Evolutionary conservation across 2,797 vertebrate genomes (phyloP), one percentile per base, ranked within the genome.

Genomic region (Peromyscus nudipes): DNA sequence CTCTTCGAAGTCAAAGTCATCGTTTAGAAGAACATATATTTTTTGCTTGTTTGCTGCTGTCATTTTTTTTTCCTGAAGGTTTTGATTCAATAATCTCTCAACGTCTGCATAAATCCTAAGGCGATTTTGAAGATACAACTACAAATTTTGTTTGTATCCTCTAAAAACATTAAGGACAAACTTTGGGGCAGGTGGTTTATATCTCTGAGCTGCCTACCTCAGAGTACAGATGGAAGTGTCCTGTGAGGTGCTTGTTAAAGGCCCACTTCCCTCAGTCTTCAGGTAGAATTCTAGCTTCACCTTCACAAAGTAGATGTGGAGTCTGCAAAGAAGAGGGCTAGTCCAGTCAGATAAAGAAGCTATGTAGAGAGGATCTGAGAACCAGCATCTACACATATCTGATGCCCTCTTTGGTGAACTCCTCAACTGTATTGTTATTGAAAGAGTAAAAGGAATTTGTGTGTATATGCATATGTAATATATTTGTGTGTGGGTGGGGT

Each of bases 21-120:
- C 60, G 25, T 97, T 96, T 92, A 97, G 94, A 29, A 98, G 87
- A n/a, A 95, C 65, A 25, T 91, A 96, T 92, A 97, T 98, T 88
- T 98, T 95, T 49, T 93, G 88, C 71, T 90, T 98, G 40, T 92
- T 64, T 21, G 4, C 31, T 75, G 89, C 95, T 52, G 83, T 97
- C 19, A 75, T 94, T 97, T 97, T 95, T 95, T 67, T 11, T 52
- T 91, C 64, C 64, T 71, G 29, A 80, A 95, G 94, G 57, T 86
- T 89, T 94, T 96, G 92, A 95, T 94, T 92, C 67, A 85, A 64
- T 79, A 95, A 80, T 90, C 49, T 96, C 76, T 76, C 85, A 90
- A 89, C 71, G 6, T 64, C 82, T 86, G 40, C 27, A 91, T 91
- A 93, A 95, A 92, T 95, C 34, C 71, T 95, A 62, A 57, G 62